phyloP scores from a whole-genome alignment of 2,797 vertebrate genomes.

The Streptopelia turtur region DNA sequence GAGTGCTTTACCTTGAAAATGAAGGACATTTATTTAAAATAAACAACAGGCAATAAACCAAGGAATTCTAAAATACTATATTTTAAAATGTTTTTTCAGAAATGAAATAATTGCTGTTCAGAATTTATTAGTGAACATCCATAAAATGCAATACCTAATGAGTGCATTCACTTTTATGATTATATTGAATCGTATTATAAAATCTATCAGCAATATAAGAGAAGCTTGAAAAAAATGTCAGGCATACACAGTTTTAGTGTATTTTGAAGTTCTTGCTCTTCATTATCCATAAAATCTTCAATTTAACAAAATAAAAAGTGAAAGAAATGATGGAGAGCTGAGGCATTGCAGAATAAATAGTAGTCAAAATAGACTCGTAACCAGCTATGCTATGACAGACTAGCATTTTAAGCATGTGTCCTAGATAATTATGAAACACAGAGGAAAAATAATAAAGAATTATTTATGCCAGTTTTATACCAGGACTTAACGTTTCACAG shows the following conservation, averaged over 20 bases:
- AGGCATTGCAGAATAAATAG: background rate
- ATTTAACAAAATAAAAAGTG: background rate
- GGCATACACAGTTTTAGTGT: background rate
- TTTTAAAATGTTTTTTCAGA: constrained; percentile 1
- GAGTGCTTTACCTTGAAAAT: background rate
- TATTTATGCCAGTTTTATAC: background rate
- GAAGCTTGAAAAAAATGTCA: background rate
- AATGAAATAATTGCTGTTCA: constrained; percentile 4
- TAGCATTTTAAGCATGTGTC: background rate
- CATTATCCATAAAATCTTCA: background rate
- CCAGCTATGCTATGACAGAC: background rate
- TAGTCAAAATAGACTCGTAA: background rate
- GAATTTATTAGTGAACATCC: constrained; percentile 31
- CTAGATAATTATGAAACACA: background rate
- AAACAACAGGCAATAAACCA: background rate
- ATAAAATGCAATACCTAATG: constrained; percentile 1
- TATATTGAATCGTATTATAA: constrained; percentile 1
- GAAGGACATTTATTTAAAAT: background rate
- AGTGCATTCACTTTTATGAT: constrained; percentile 27
- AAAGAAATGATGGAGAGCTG: background rate
- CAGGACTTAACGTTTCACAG: background rate
- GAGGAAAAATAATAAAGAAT: background rate
- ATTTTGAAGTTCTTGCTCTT: constrained; percentile 12
- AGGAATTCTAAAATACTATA: background rate
- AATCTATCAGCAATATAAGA: background rate